Evolutionary conservation across 2,797 vertebrate genomes (phyloP).

Genomic region (Serranus cabrilla): DNA sequence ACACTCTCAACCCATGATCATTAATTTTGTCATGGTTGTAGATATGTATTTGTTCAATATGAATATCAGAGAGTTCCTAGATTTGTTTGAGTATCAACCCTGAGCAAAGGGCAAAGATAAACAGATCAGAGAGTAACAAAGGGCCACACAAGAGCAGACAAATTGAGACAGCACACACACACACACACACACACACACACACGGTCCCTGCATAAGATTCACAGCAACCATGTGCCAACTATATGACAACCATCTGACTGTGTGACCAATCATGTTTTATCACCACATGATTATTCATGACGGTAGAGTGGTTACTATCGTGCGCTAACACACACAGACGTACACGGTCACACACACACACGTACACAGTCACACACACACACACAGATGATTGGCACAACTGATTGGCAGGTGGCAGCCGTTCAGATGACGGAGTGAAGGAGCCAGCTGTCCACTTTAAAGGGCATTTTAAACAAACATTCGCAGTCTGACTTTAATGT

Average conservation of each 20-base stretch:
- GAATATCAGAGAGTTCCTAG: not conserved
- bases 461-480: constrained; percentile 62
- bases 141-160: constrained; percentile 25
- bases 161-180: constrained; percentile 10
- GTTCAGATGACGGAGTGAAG: constrained; percentile 72
- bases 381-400: constrained; percentile 73
- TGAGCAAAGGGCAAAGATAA: not conserved
- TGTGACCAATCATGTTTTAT: constrained; percentile 79
- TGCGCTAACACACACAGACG: constrained; percentile 8
- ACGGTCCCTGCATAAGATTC: constrained; percentile 40
- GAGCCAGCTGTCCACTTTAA: constrained; percentile 79
- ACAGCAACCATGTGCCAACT: constrained; percentile 49
- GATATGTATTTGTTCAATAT: not conserved
- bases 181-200: constrained; percentile 6
- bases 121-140: constrained; percentile 26
- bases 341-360: constrained; percentile 27
- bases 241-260: constrained; percentile 71
- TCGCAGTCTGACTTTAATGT: constrained; percentile 38
- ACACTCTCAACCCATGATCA: constrained; percentile 18
- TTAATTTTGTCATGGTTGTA: not conserved
- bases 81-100: constrained; percentile 16
- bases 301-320: constrained; percentile 13
- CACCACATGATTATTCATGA: constrained; percentile 80
- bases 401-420: constrained; percentile 77
- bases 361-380: constrained; percentile 28